Conservation (phyloP, 2,113 vertebrate species). For the Formicarius rufipectus region DNA sequence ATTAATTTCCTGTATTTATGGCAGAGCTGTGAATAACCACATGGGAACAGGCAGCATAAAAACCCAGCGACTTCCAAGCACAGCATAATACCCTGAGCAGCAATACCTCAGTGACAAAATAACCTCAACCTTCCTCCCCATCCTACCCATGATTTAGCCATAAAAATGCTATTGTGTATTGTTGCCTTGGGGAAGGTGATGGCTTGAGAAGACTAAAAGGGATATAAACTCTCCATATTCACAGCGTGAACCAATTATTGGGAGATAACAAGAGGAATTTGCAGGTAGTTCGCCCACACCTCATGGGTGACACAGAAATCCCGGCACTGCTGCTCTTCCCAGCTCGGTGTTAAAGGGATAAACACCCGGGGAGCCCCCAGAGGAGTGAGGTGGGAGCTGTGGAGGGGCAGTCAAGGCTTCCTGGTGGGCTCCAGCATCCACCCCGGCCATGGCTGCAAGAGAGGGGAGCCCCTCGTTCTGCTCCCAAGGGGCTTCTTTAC, state of each 20-base stretch:
- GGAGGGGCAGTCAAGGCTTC: rapidly evolving
- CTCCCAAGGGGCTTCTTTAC: background rate
- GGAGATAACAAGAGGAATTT: background rate
- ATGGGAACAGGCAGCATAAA: background rate
- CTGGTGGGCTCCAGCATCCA: background rate
- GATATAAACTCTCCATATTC: background rate
- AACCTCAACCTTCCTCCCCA: background rate
- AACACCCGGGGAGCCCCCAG: background rate
- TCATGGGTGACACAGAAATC: background rate
- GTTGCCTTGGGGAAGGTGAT: background rate
- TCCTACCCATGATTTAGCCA: background rate
- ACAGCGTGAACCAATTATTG: background rate
- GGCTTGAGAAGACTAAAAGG: background rate
- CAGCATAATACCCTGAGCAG: background rate
- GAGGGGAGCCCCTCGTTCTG: background rate
- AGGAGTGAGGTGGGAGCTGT: background rate
- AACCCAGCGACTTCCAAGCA: background rate
- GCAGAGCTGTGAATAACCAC: background rate
- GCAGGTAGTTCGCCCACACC: background rate
- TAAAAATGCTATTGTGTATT: background rate
- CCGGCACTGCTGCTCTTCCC: background rate
- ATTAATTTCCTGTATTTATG: background rate
- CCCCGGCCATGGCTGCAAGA: rapidly evolving
- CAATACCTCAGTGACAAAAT: background rate
- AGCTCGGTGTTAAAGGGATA: background rate